phyloP scores from a whole-genome alignment of 2,888 invertebrate species.

The Salticus scenicus region DNA sequence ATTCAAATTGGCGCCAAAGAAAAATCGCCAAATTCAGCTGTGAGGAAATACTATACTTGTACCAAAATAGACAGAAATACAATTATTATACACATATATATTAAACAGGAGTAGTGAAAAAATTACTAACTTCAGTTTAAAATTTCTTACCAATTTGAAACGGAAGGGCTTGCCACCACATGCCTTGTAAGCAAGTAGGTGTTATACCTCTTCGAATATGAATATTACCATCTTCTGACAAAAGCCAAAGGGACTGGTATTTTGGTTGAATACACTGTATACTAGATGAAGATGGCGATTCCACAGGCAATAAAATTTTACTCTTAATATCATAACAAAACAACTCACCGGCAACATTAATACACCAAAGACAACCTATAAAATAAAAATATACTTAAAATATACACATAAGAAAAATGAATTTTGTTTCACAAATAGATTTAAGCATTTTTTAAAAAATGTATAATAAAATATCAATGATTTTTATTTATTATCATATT shows the following conservation, averaged over 20 bases:
- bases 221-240: slow-evolving; percentile 76
- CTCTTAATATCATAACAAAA: slow-evolving; percentile 75
- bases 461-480: too few species aligned
- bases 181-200: slow-evolving; percentile 75
- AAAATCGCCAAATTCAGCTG: too few species aligned
- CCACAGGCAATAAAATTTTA: slow-evolving; percentile 71
- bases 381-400: not conserved
- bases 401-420: not conserved
- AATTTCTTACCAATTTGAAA: slow-evolving; percentile 75
- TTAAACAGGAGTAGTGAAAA: too few species aligned
- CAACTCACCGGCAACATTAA: slow-evolving; percentile 76
- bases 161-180: slow-evolving; percentile 77
- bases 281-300: slow-evolving; percentile 70
- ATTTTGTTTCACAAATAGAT: too few species aligned
- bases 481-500: too few species aligned
- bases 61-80: too few species aligned
- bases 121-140: too few species aligned
- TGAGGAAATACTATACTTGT: too few species aligned
- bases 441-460: too few species aligned
- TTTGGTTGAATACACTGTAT: slow-evolving; percentile 75
- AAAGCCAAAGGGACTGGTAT: slow-evolving; percentile 77
- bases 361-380: slow-evolving; percentile 76
- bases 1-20: too few species aligned
- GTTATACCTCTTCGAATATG: slow-evolving; percentile 77
- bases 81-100: too few species aligned